A percentile compares a stretch with the other conserved stretches of the same genome.
Evolutionary conservation across 2,888 invertebrate genomes (phyloP).

Genomic region (Anagyrus pseudococci): DNA sequence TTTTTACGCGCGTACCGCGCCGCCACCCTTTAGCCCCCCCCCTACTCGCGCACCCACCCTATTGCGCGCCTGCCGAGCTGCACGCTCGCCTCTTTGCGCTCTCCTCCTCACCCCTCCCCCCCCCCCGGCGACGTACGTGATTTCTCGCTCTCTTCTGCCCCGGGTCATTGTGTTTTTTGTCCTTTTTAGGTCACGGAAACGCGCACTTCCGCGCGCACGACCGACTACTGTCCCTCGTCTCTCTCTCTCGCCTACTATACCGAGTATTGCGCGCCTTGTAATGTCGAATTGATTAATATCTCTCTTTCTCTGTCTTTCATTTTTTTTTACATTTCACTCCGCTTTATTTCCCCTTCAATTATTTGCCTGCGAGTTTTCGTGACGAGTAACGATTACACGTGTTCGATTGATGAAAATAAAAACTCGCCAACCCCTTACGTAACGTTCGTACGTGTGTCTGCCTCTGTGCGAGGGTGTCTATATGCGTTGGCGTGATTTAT

Average conservation of each 20-base stretch:
- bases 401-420: too few species aligned
- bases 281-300: slow-evolving; percentile 5
- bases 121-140: slow-evolving; percentile 28
- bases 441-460: too few species aligned
- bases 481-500: too few species aligned
- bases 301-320: slow-evolving; percentile 8
- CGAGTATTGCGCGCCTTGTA: slow-evolving; percentile 43
- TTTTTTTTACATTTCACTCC: too few species aligned
- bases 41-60: too few species aligned
- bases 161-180: slow-evolving; percentile 11
- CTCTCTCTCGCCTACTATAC: too few species aligned
- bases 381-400: too few species aligned
- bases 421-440: too few species aligned
- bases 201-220: neutral
- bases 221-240: too few species aligned
- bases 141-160: slow-evolving; percentile 24
- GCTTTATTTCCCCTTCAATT: too few species aligned
- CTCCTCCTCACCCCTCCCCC: slow-evolving; percentile 35
- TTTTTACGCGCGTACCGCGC: slow-evolving; percentile 26
- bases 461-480: too few species aligned
- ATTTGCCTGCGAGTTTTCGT: too few species aligned
- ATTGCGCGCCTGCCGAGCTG: slow-evolving; percentile 20
- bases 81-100: slow-evolving; percentile 42
- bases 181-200: slow-evolving; percentile 30
- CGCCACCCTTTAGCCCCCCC: slow-evolving; percentile 41